phyloP scores from a whole-genome alignment of 2,113 vertebrate genomes.

The Ginglymostoma cirratum region DNA sequence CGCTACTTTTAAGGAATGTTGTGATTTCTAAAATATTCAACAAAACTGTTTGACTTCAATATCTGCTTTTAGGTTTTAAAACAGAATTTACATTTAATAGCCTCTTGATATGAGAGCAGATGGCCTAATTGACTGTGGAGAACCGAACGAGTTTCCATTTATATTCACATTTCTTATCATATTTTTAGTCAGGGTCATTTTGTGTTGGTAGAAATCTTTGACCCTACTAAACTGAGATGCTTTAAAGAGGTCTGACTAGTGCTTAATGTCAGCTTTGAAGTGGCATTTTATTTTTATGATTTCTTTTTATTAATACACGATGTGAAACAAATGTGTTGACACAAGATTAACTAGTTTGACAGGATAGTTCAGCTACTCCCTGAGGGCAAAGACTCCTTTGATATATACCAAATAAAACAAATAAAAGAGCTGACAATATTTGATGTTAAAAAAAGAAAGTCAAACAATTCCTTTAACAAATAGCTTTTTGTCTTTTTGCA shows the following conservation, averaged over 20 bases:
- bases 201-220: not conserved
- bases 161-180: not conserved
- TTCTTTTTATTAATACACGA: slow-evolving; percentile 31
- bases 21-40: not conserved
- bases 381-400: slow-evolving; percentile 29
- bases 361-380: slow-evolving; percentile 17
- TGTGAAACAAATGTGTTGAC: slow-evolving; percentile 37
- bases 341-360: slow-evolving; percentile 35
- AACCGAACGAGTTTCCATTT: not conserved
- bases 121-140: not conserved
- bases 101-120: not conserved
- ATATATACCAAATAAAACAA: slow-evolving; percentile 14
- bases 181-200: not conserved
- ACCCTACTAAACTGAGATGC: not conserved
- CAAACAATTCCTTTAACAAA: slow-evolving; percentile 31
- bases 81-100: not conserved
- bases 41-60: not conserved
- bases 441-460: slow-evolving; percentile 25
- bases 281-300: slow-evolving; percentile 30
- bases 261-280: slow-evolving; percentile 32
- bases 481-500: slow-evolving; percentile 23
- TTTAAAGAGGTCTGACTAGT: slow-evolving; percentile 9
- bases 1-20: not conserved
- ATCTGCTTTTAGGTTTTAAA: not conserved
- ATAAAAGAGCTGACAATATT: slow-evolving; percentile 19